These are phyloP conservation scores for Sternotherus odoratus DNA, from an alignment of 2,797 vertebrate species.

Conservation along the genomic window DNA sequence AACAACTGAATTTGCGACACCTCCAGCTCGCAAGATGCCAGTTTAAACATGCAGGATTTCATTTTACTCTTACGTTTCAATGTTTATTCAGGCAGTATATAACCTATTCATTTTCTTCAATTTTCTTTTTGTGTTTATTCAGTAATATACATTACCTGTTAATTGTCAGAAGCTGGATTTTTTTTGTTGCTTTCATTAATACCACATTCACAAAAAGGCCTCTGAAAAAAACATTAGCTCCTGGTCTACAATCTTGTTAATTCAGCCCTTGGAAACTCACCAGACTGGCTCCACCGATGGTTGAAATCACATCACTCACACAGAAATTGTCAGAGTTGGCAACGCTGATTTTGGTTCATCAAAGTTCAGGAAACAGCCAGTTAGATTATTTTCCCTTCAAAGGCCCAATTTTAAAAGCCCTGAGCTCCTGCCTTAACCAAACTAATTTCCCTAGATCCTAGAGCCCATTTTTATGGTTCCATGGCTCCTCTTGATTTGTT, in stretches of 20 bases:
- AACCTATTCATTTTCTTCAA: background rate
- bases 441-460: background rate
- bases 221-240: background rate
- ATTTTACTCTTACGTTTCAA: background rate
- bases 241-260: background rate
- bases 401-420: background rate
- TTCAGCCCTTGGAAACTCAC: background rate
- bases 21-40: background rate
- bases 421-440: background rate
- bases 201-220: background rate
- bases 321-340: background rate
- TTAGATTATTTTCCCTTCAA: background rate
- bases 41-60: background rate
- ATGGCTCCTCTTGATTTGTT: background rate
- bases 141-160: background rate
- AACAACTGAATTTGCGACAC: background rate
- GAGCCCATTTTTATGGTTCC: background rate
- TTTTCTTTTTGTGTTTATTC: background rate
- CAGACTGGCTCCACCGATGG: background rate
- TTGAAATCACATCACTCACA: background rate
- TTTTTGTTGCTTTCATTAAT: background rate
- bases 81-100: background rate
- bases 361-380: background rate
- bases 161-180: background rate
- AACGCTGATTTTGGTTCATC: background rate